A percentile compares a stretch with the other conserved stretches of the same genome.
These are phyloP conservation scores for Wasmannia auropunctata DNA, from an alignment of 1,140 invertebrate species.

Conservation along the genomic window DNA sequence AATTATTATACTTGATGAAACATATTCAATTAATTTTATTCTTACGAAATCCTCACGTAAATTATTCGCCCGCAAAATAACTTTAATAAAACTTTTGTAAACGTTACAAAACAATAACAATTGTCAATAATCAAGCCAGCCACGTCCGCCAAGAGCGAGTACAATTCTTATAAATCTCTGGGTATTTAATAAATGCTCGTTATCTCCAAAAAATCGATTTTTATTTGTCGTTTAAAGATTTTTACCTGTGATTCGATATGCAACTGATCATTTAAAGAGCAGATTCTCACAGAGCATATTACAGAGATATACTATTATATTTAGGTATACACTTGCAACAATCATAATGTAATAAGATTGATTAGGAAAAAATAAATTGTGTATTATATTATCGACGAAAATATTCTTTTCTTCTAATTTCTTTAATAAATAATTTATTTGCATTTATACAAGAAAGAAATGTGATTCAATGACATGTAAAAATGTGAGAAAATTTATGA, in stretches of 20 bases:
- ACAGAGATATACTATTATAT: background rate
- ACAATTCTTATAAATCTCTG: background rate
- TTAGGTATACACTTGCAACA: conserved; percentile 32
- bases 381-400: background rate
- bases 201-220: background rate
- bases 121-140: background rate
- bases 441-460: background rate
- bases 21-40: background rate
- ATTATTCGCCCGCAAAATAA: background rate
- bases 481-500: conserved; percentile 65
- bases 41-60: background rate
- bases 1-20: background rate
- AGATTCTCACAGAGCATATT: background rate
- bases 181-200: background rate
- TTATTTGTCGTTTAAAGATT: background rate
- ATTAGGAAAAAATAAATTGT: background rate
- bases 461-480: conserved; percentile 7
- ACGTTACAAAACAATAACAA: background rate
- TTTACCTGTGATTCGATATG: background rate
- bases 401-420: background rate
- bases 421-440: background rate
- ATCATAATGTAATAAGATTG: conserved; percentile 11
- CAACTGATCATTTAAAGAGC: background rate
- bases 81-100: background rate
- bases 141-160: background rate